phyloP scores from a whole-genome alignment of 2,888 invertebrate genomes.

The Globia sparganii region DNA sequence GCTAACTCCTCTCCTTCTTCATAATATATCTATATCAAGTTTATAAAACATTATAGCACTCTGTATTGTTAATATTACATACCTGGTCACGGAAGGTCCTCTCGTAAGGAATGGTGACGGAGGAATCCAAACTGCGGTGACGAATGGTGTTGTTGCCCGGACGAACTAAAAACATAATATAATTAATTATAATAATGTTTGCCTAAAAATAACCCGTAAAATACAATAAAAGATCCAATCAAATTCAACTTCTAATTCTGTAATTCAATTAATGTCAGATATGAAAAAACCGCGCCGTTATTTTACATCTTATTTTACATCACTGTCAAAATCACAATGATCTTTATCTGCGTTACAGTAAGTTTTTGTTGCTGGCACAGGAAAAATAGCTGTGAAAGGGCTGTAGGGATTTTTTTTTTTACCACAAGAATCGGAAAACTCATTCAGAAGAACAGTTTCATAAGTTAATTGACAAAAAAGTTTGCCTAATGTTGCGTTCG shows the following conservation, averaged over 20 bases:
- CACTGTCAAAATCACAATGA: neutral
- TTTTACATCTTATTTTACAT: neutral
- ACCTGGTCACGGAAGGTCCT: slow-evolving; percentile 94
- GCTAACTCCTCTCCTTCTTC: too few relatives aligned
- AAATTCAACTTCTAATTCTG: neutral
- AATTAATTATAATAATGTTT: neutral
- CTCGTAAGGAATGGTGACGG: slow-evolving; percentile 96
- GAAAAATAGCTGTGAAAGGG: too few relatives aligned
- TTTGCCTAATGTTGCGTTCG: neutral
- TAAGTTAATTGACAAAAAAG: neutral
- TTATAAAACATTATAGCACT: too few relatives aligned
- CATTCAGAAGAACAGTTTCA: neutral
- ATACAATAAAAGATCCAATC: neutral
- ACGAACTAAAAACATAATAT: slow-evolving; percentile 86
- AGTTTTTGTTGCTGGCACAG: neutral
- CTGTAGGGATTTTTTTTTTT: neutral
- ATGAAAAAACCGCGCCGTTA: neutral
- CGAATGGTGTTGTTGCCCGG: slow-evolving; percentile 92
- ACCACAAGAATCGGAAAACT: neutral
- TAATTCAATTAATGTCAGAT: neutral
- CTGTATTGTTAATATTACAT: neutral
- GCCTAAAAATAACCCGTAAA: neutral
- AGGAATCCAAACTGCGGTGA: slow-evolving; percentile 92
- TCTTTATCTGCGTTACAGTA: neutral
- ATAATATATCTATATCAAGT: too few relatives aligned